Conservation (phyloP, 2,113 vertebrate species). For the Petromus typicus region DNA sequence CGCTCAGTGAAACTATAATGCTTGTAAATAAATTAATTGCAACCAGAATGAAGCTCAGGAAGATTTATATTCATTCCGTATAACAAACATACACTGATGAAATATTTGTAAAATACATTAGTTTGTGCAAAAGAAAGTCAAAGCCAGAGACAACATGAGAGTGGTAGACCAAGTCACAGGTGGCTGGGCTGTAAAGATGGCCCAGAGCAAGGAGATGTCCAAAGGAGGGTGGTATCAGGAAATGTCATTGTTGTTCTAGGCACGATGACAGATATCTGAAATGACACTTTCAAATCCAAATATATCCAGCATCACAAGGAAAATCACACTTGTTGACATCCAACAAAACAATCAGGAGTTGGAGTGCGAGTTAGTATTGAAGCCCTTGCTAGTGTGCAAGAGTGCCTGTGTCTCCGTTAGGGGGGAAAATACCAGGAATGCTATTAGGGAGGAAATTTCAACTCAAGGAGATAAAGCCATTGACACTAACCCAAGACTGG, state of each 20-base stretch:
- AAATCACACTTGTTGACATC: background rate
- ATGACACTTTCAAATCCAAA: background rate
- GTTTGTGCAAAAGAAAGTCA: background rate
- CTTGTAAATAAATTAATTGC: background rate
- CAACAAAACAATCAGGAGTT: background rate
- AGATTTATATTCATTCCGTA: background rate
- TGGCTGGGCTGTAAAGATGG: background rate
- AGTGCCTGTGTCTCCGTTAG: background rate
- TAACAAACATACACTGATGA: background rate
- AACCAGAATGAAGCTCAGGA: background rate
- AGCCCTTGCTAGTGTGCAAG: background rate
- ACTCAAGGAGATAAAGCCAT: background rate
- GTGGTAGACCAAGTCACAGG: background rate
- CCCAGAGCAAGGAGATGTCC: background rate
- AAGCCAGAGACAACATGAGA: background rate
- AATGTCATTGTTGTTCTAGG: background rate
- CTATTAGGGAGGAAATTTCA: background rate
- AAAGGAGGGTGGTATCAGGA: background rate
- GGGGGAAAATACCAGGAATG: background rate
- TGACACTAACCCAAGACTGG: background rate
- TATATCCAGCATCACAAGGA: background rate
- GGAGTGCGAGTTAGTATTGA: background rate
- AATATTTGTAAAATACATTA: background rate
- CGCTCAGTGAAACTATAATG: background rate
- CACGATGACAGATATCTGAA: background rate